Evolutionary conservation across 2,888 invertebrate species (phyloP).

Genomic region (Cosmia pyralina): DNA sequence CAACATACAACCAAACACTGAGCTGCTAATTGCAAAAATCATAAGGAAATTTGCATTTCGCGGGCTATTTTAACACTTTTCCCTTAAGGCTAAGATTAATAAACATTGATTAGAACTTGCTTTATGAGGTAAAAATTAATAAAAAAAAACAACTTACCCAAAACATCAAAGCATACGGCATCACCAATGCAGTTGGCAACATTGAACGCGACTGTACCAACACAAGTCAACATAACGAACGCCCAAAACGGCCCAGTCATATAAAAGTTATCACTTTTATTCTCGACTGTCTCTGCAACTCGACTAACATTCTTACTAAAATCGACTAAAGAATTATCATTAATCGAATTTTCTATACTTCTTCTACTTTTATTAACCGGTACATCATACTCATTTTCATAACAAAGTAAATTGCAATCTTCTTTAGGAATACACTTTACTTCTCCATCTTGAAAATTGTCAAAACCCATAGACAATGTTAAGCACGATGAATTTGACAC

Average conservation of each 20-base stretch:
- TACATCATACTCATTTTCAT: constrained; percentile 70
- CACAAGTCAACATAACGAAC: constrained; percentile 92
- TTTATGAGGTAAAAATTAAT: background rate
- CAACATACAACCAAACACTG: no score
- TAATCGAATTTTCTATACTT: constrained; percentile 46
- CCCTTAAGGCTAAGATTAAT: no score
- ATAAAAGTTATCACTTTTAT: constrained; percentile 85
- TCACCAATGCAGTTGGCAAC: constrained; percentile 97
- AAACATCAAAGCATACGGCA: constrained; percentile 96
- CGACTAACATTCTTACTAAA: constrained; percentile 58
- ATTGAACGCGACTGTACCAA: constrained; percentile 95
- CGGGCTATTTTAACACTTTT: no score
- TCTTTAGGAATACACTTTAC: constrained; percentile 76
- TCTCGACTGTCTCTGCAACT: constrained; percentile 30
- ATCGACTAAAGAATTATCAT: constrained; percentile 34
- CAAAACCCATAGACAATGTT: constrained; percentile 78
- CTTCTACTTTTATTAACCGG: constrained; percentile 55
- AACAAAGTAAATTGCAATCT: constrained; percentile 81
- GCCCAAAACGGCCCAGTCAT: constrained; percentile 92
- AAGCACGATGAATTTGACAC: constrained; percentile 79
- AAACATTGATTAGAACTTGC: background rate
- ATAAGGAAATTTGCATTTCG: no score
- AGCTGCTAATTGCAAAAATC: no score
- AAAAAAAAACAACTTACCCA: constrained; percentile 90
- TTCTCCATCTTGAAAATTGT: constrained; percentile 73